These are phyloP conservation scores for Gambusia holbrooki DNA, from an alignment of 2,113 vertebrate genomes.

Conservation along the genomic window DNA sequence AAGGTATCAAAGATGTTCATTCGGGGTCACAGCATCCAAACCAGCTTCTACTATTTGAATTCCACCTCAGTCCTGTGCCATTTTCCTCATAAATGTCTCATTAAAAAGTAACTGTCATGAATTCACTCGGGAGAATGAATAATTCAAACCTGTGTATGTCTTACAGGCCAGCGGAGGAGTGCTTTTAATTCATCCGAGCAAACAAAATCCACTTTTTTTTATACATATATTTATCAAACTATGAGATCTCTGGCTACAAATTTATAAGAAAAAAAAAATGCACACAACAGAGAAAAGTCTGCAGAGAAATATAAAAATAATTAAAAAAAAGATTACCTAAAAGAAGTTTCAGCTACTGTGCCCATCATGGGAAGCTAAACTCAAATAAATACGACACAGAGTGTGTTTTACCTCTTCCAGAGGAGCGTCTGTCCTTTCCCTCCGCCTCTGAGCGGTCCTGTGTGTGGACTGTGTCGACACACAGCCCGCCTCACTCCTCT, in stretches of 20 bases:
- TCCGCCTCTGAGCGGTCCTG: conserved; percentile 64
- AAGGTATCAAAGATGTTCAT: conserved; percentile 6
- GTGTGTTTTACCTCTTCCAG: conserved; percentile 69
- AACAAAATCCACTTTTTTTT: conserved; percentile 54
- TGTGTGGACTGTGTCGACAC: conserved; percentile 56
- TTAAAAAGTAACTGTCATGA: conserved; percentile 56
- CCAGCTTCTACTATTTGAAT: not conserved
- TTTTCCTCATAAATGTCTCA: conserved; percentile 25
- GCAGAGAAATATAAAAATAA: not conserved
- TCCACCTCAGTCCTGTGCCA: not conserved
- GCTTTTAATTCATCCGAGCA: conserved; percentile 37
- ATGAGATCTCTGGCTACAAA: conserved; percentile 14
- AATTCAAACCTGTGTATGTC: conserved; percentile 52
- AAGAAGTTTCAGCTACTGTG: conserved; percentile 5
- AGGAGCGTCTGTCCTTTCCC: conserved; percentile 67
- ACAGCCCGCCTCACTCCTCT: conserved; percentile 31
- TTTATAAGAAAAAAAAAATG: conserved; percentile 47
- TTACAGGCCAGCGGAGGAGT: conserved; percentile 56
- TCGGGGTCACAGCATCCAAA: no score
- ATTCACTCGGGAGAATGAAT: conserved; percentile 46
- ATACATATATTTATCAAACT: not conserved
- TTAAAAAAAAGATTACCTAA: conserved; percentile 1
- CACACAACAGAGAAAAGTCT: conserved; percentile 40
- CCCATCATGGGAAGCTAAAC: conserved; percentile 6
- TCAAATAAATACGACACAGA: conserved; percentile 21